A percentile compares a stretch with the other conserved stretches of the same genome.
phyloP scores from a whole-genome alignment of 2,888 invertebrate genomes.

The Rhorus exstirpatorius region DNA sequence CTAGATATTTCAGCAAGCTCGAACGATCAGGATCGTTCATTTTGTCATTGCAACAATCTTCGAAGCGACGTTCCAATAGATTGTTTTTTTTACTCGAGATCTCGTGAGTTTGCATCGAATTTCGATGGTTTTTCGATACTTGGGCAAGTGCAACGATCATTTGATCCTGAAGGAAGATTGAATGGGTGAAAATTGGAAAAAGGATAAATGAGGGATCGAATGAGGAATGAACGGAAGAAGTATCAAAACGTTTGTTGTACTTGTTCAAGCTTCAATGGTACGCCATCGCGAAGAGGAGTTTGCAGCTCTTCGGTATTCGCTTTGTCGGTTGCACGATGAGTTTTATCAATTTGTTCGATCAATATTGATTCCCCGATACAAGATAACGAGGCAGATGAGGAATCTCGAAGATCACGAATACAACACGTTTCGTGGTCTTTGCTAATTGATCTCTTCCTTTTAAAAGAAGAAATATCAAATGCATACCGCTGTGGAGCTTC shows the following conservation, averaged over 20 bases:
- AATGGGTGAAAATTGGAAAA: background rate
- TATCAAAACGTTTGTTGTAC: background rate
- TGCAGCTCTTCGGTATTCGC: background rate
- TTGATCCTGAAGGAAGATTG: slow-evolving; percentile 60
- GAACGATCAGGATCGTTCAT: slow-evolving; percentile 68
- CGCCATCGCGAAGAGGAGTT: background rate
- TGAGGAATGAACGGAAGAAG: background rate
- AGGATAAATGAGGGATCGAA: background rate
- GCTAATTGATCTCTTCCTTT: background rate
- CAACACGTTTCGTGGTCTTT: background rate
- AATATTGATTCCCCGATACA: background rate
- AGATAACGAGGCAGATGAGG: slow-evolving; percentile 4
- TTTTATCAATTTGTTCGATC: background rate
- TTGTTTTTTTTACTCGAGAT: slow-evolving; percentile 50
- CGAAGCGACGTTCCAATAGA: background rate
- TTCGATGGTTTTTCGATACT: slow-evolving; percentile 58
- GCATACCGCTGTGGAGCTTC: background rate
- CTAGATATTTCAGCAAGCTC: slow-evolving; percentile 64
- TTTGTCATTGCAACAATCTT: background rate
- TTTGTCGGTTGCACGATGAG: background rate
- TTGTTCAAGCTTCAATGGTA: background rate
- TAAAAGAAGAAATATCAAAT: background rate
- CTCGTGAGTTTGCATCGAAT: slow-evolving; percentile 9
- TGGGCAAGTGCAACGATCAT: slow-evolving; percentile 71
- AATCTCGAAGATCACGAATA: background rate